Conservation (phyloP, 2,113 vertebrate genomes). For the Bombycilla garrulus region DNA sequence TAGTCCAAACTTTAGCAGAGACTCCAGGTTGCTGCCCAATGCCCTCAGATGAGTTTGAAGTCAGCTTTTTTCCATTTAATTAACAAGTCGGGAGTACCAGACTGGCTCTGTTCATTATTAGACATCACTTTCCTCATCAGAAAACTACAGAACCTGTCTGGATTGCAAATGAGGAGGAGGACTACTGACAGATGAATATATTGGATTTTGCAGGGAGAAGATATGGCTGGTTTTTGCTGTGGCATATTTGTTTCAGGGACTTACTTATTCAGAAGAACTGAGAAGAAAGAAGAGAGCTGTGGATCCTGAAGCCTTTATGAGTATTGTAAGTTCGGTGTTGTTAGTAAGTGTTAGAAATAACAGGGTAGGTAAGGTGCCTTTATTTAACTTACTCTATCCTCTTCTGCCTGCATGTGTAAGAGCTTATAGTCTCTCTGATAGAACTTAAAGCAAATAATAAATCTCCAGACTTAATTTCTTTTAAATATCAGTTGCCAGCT, state of each 20-base stretch:
- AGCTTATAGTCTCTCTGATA: background rate
- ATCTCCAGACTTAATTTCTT: background rate
- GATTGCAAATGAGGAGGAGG: background rate
- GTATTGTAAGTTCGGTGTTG: background rate
- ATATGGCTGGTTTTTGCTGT: background rate
- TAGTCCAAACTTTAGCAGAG: background rate
- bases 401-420: background rate
- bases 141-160: background rate
- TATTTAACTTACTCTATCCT: background rate
- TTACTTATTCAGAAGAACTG: background rate
- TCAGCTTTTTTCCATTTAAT: background rate
- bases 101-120: background rate
- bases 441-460: background rate
- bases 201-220: conserved; percentile 21
- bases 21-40: background rate
- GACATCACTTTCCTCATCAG: background rate
- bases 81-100: background rate
- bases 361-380: background rate
- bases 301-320: conserved; percentile 14
- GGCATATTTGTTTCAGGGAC: background rate
- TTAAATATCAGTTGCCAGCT: background rate
- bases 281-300: background rate
- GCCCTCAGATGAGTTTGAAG: background rate
- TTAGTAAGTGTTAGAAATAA: background rate
- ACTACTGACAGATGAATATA: background rate